Base-by-base conservation (phyloP, 1,140 invertebrate genomes). In the Zophobas morio region DNA sequence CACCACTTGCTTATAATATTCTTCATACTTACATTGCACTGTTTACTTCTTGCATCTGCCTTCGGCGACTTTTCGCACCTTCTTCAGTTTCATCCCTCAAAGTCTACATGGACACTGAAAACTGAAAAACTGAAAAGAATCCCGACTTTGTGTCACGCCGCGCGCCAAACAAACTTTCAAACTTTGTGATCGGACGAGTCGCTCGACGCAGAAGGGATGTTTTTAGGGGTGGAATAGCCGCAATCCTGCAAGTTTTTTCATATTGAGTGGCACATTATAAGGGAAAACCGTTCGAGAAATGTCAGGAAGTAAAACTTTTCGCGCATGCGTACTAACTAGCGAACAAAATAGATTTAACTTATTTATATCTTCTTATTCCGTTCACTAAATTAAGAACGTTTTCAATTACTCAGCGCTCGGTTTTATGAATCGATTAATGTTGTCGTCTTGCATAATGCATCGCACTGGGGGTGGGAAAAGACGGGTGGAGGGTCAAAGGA, bases 1-100 rank as follows among this genome's bases (percentile, higher is more conserved):
- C n/a, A 47, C 56, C 63, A 72, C 70, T 72, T 72, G 70, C 70
- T 72, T 72, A 72, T 72, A 53, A 72, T 72, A 51, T 72, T 72
- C 70, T 72, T 72, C 60, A 66, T 66, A 66, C 60, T 66, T 66
- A 66, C 60, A 36, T 3, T 66, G 60, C 37, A 66, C 39, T 66
- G 60, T 42, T 66, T 66, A 32, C 42, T 66, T n/a, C 3, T 20
- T 32, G 37, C 37, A 20, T 20, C 20, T 66, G 39, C 40, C 1
- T 20, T 33, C 33, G n/a, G 33, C 40, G n/a, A 46, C 39, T 66
- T 20, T 20, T 20, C 20, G 20, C 20, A 20, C 20, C 20, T 20
- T 20, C 20, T 20, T 20, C 20, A 20, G 20, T 20, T 46, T 46
- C 42, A 46, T 46, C 49, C 49, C 20, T 51, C 49, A 20, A 2